phyloP scores from a whole-genome alignment of 2,113 vertebrate species.

The Anhinga anhinga region DNA sequence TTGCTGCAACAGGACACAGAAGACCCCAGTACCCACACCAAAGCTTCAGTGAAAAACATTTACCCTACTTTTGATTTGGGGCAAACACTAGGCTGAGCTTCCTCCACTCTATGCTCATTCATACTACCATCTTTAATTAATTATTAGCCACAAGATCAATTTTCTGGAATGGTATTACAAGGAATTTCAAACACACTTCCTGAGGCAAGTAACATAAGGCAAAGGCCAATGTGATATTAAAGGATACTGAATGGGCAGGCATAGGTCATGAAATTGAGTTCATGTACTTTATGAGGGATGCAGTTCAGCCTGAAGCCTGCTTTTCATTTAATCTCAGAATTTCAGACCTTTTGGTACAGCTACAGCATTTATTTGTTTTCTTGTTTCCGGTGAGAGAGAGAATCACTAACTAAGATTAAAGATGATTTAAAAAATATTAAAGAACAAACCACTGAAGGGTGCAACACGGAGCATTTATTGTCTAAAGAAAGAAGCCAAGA shows the following conservation, averaged over 20 bases:
- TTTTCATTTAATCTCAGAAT: slow-evolving; percentile 46
- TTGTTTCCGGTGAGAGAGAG: background rate
- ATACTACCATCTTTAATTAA: background rate
- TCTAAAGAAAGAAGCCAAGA: background rate
- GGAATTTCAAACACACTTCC: background rate
- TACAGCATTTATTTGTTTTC: slow-evolving; percentile 52
- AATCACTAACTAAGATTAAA: slow-evolving; percentile 34
- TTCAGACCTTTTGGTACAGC: background rate
- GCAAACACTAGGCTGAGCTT: background rate
- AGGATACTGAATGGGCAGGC: background rate
- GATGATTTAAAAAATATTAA: slow-evolving; percentile 27
- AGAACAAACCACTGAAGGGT: slow-evolving; percentile 20
- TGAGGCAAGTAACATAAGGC: background rate
- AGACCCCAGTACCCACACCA: background rate
- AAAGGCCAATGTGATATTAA: background rate
- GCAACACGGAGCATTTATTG: background rate
- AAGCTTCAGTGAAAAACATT: background rate
- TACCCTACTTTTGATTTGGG: background rate
- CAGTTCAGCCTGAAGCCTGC: slow-evolving; percentile 30
- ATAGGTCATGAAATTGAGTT: slow-evolving; percentile 31
- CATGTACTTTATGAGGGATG: slow-evolving; percentile 16
- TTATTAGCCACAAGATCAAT: background rate
- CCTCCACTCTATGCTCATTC: background rate
- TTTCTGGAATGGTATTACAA: background rate
- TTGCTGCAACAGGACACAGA: background rate